phyloP scores from a whole-genome alignment of 2,113 vertebrate species.

The Lasiurus cinereus region DNA sequence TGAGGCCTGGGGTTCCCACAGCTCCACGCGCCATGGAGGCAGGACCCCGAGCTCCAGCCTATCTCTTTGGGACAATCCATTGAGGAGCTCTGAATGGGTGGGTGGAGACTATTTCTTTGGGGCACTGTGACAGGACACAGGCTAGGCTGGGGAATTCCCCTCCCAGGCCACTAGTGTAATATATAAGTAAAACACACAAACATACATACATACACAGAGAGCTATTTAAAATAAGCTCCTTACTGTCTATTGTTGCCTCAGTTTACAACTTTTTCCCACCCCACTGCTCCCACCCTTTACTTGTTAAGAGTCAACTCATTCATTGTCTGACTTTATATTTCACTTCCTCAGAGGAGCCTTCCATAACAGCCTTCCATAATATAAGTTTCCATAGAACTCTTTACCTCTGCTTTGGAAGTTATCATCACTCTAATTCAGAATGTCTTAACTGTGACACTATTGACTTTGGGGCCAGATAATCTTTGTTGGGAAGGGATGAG shows the following conservation, averaged over 20 bases:
- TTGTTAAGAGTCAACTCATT: background rate
- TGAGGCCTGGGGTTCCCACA: too few species aligned
- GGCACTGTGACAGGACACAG: too few species aligned
- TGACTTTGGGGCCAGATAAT: background rate
- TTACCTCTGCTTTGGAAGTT: constrained; percentile 37
- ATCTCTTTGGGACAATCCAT: too few species aligned
- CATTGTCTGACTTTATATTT: constrained; percentile 16
- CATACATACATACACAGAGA: background rate
- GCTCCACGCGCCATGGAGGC: accelerated
- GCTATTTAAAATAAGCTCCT: constrained; percentile 3
- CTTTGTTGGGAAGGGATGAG: background rate
- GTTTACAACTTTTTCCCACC: background rate
- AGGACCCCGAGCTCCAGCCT: too few species aligned
- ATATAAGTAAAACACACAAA: background rate
- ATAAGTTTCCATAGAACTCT: background rate
- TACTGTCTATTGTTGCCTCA: background rate
- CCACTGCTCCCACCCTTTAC: background rate
- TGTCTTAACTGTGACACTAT: background rate
- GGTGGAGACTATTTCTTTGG: too few species aligned
- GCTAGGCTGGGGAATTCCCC: too few species aligned
- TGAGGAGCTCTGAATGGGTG: too few species aligned
- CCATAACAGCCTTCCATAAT: background rate
- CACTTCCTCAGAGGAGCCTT: constrained; percentile 15
- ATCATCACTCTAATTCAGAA: constrained; percentile 15
- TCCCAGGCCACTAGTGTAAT: background rate